These are phyloP conservation scores for Sebastes vulpes DNA, from an alignment of 2,797 vertebrate species.

Conservation along the genomic window DNA sequence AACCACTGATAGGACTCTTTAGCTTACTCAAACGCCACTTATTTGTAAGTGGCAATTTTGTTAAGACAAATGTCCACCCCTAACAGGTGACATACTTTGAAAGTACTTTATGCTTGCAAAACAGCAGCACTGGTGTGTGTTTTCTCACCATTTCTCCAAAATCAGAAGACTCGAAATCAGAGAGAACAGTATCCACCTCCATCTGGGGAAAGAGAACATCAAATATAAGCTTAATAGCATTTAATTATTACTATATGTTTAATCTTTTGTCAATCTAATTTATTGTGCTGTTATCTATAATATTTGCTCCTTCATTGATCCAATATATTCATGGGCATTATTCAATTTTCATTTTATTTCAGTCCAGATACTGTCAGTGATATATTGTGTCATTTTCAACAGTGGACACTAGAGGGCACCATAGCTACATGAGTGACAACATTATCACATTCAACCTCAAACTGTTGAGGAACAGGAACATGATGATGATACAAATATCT, in stretches of 20 bases:
- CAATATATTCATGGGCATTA: not conserved
- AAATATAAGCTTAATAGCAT: not conserved
- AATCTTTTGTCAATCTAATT: not conserved
- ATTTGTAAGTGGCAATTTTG: not conserved
- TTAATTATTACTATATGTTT: not conserved
- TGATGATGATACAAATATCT: not conserved
- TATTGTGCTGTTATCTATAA: rapidly evolving
- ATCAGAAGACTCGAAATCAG: constrained; percentile 95
- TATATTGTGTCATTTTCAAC: not conserved
- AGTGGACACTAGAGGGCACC: constrained; percentile 53
- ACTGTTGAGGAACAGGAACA: not conserved
- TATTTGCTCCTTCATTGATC: not conserved
- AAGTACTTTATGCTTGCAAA: not conserved
- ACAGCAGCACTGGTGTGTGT: not conserved
- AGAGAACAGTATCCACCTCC: constrained; percentile 93
- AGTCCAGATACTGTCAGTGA: not conserved
- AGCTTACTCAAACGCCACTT: not conserved
- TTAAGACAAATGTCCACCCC: not conserved
- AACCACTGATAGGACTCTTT: not conserved
- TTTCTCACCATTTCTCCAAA: constrained; percentile 95
- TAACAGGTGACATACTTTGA: not conserved
- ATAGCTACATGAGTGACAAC: not conserved
- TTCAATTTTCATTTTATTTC: not conserved
- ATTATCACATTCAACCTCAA: not conserved
- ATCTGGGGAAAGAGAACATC: constrained; percentile 79